Percentiles rank a stretch among this genome's conserved stretches.
These are phyloP conservation scores for Agapornis canus DNA, from an alignment of 2,797 vertebrate species.

Conservation along the genomic window DNA sequence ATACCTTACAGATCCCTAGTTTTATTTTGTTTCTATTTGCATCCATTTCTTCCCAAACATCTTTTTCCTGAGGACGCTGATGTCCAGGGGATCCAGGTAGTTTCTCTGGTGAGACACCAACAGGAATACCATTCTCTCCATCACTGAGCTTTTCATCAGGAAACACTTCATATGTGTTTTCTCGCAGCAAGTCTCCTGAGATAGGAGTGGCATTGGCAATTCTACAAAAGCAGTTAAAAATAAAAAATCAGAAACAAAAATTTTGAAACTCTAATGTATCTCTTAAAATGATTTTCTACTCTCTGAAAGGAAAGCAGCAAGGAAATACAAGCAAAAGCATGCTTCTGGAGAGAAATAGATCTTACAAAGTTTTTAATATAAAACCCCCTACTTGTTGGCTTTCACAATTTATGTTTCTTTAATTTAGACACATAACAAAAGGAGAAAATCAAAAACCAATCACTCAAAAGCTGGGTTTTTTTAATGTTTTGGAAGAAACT, in stretches of 20 bases:
- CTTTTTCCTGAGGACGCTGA: constrained; percentile 88
- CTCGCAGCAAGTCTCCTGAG: constrained; percentile 91
- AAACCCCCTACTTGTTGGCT: neutral
- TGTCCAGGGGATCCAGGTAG: constrained; percentile 84
- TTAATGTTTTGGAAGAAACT: neutral
- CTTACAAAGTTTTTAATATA: neutral
- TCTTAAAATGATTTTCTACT: constrained; percentile 54
- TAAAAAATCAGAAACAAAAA: neutral
- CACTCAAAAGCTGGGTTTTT: neutral
- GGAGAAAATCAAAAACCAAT: neutral
- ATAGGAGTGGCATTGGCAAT: constrained; percentile 96
- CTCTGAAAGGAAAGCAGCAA: constrained; percentile 50
- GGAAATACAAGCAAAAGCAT: neutral
- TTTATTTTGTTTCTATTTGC: constrained; percentile 92
- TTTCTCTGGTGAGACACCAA: constrained; percentile 82
- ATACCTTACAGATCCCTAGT: constrained; percentile 87
- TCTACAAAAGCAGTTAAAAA: constrained; percentile 71
- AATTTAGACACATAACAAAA: neutral
- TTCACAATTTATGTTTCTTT: neutral
- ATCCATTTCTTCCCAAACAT: constrained; percentile 98
- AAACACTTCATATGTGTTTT: constrained; percentile 98
- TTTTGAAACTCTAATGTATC: neutral
- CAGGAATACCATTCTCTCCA: constrained; percentile 88
- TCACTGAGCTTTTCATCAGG: constrained; percentile 97
- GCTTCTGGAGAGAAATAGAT: neutral